Evolutionary conservation across 2,888 invertebrate species (phyloP).

Genomic region (Bembecia ichneumoniformis): DNA sequence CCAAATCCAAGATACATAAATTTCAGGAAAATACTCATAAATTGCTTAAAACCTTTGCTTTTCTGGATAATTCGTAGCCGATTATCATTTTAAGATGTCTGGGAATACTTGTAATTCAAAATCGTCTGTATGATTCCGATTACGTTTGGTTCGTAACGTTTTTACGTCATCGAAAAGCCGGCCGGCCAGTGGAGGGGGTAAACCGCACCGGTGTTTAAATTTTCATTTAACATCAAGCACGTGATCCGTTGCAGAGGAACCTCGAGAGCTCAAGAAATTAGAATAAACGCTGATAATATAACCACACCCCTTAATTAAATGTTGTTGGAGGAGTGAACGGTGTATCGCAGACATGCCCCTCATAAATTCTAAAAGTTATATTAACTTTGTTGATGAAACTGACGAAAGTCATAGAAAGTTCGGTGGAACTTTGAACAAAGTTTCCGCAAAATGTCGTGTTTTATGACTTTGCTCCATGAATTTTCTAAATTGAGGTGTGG

Average conservation of each 20-base stretch:
- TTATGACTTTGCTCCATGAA: background rate
- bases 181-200: slow-evolving; percentile 23
- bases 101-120: too few species aligned
- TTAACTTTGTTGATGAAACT: slow-evolving; percentile 9
- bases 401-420: background rate
- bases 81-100: too few species aligned
- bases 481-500: background rate
- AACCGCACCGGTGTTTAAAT: slow-evolving; percentile 25
- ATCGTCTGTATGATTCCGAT: too few species aligned
- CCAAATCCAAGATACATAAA: too few species aligned
- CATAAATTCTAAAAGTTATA: slow-evolving; percentile 7
- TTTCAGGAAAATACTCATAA: too few species aligned
- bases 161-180: slow-evolving; percentile 12
- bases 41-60: too few species aligned
- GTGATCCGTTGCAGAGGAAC: slow-evolving; percentile 20
- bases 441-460: background rate
- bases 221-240: slow-evolving; percentile 28
- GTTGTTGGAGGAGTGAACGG: background rate
- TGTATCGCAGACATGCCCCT: background rate
- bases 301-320: background rate
- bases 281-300: background rate
- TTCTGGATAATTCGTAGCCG: too few species aligned
- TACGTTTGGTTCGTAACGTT: too few species aligned
- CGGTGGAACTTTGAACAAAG: background rate
- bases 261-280: background rate